Conservation (phyloP, 2,888 invertebrate genomes). For the Hydraecia micacea region DNA sequence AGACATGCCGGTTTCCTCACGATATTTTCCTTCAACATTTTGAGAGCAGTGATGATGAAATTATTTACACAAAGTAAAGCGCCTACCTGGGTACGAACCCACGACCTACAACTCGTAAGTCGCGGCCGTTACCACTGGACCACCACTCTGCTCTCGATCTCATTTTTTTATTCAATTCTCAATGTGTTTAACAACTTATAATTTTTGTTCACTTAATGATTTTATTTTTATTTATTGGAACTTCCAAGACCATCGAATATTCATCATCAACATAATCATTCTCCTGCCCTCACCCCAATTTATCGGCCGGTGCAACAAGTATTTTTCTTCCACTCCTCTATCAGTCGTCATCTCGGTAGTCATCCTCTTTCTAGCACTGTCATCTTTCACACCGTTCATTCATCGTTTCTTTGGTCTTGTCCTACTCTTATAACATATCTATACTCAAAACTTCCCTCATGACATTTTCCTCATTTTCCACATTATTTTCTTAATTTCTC, state of each 20-base stretch:
- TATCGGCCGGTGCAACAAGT: not conserved
- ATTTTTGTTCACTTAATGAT: not conserved
- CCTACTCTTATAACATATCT: not conserved
- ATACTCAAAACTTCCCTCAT: not conserved
- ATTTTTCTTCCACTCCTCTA: too few species aligned
- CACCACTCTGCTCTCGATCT: too few species aligned
- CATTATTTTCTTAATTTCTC: not conserved
- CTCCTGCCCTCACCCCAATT: not conserved
- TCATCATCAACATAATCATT: not conserved
- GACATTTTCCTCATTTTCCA: not conserved
- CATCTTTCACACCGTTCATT: not conserved
- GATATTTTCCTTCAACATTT: too few species aligned
- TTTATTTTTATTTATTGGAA: not conserved
- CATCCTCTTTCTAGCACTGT: not conserved
- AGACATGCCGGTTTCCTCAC: too few species aligned
- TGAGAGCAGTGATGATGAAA: too few species aligned
- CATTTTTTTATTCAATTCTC: too few species aligned
- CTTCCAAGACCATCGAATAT: not conserved
- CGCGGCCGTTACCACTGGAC: too few species aligned
- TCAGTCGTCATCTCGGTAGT: too few species aligned
- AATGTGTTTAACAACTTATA: not conserved
- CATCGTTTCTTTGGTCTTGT: not conserved
- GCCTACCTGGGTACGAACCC: too few species aligned
- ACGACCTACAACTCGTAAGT: too few species aligned
- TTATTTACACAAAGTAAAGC: too few species aligned